Conservation (phyloP, 2,888 invertebrate genomes). For the Meteorus cinctellus region DNA sequence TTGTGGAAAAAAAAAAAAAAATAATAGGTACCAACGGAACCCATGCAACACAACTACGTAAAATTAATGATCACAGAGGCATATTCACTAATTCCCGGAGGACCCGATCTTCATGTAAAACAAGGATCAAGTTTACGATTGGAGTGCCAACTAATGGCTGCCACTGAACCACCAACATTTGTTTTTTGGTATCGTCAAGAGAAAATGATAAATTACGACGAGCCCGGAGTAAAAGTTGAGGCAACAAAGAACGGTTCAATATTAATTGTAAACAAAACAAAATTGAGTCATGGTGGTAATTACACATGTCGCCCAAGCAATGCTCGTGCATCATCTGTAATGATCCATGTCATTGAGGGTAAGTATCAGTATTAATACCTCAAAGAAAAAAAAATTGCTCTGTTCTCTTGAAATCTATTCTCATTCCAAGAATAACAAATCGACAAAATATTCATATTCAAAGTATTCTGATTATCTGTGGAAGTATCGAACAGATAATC, state of each 20-base stretch:
- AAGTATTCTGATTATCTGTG: no score
- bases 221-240: constrained; percentile 69
- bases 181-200: constrained; percentile 76
- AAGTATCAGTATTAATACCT: constrained; percentile 36
- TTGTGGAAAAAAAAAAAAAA: background rate
- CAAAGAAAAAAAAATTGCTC: background rate
- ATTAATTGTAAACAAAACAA: constrained; percentile 67
- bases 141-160: constrained; percentile 81
- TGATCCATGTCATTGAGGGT: constrained; percentile 71
- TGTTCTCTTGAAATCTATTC: no score
- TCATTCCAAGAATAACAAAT: no score
- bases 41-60: constrained; percentile 66
- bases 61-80: constrained; percentile 68
- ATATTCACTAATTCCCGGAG: constrained; percentile 80
- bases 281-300: constrained; percentile 68
- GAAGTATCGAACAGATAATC: no score
- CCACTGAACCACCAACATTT: constrained; percentile 82
- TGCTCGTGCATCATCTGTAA: constrained; percentile 65
- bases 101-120: constrained; percentile 82
- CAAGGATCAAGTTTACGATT: constrained; percentile 82
- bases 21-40: constrained; percentile 48
- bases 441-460: no score
- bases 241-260: constrained; percentile 66
- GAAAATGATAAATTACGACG: constrained; percentile 71
- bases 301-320: constrained; percentile 70